A percentile compares a stretch with the other conserved stretches of the same genome.
These are phyloP conservation scores for Chaenodraco wilsoni DNA, from an alignment of 2,797 vertebrate species.

Conservation along the genomic window DNA sequence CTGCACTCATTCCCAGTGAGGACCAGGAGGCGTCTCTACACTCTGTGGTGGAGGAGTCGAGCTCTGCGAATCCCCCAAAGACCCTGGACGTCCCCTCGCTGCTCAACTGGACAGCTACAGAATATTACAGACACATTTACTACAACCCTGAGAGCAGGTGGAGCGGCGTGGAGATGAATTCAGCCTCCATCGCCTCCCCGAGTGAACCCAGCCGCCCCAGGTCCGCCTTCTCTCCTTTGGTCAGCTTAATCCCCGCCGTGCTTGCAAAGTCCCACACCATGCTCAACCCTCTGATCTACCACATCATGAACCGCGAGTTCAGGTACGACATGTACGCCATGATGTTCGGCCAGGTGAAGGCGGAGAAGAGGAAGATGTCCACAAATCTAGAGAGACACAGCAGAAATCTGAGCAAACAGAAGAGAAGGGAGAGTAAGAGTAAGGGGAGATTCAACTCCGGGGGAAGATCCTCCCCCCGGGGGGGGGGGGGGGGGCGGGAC, in stretches of 20 bases:
- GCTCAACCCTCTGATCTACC: slow-evolving; percentile 79
- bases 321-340: slow-evolving; percentile 53
- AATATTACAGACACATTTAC: slow-evolving; percentile 35
- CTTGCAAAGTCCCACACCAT: slow-evolving; percentile 78
- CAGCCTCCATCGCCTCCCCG: not conserved
- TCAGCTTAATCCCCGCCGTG: slow-evolving; percentile 70
- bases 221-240: slow-evolving; percentile 45
- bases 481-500: not conserved
- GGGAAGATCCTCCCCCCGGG: too few species aligned
- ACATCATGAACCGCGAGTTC: slow-evolving; percentile 77
- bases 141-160: slow-evolving; percentile 8
- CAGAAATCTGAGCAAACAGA: not conserved
- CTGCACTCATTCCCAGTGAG: slow-evolving; percentile 55
- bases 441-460: not conserved
- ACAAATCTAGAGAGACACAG: not conserved
- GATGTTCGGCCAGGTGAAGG: slow-evolving; percentile 50
- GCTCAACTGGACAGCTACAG: slow-evolving; percentile 60
- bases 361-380: slow-evolving; percentile 38
- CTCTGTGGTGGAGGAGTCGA: slow-evolving; percentile 1
- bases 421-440: not conserved
- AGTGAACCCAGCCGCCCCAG: slow-evolving; percentile 7
- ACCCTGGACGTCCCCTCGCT: slow-evolving; percentile 30
- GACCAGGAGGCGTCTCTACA: slow-evolving; percentile 33
- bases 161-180: slow-evolving; percentile 9
- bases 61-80: not conserved